Percentiles rank a stretch among this genome's conserved stretches.
These are phyloP conservation scores for Microcebus griseorufus DNA, from an alignment of 2,113 vertebrate species.

Conservation along the genomic window DNA sequence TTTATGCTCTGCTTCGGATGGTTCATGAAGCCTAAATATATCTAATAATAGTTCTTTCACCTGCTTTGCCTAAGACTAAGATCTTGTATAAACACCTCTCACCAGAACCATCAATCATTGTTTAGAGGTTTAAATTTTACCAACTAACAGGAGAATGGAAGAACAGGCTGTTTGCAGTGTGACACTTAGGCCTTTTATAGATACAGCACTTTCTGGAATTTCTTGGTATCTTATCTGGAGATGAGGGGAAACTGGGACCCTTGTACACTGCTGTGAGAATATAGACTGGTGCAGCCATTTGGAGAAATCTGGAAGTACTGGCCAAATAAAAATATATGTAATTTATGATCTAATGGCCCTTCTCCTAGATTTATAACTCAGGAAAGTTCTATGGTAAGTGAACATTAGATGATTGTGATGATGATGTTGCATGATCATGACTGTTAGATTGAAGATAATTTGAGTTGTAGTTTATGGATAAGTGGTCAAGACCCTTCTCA, in stretches of 20 bases:
- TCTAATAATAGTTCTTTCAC: not conserved
- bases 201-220: not conserved
- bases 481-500: not conserved
- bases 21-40: conserved; percentile 35
- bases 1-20: conserved; percentile 8
- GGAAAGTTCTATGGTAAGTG: not conserved
- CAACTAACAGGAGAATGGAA: conserved; percentile 17
- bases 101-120: conserved; percentile 6
- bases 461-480: not conserved
- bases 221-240: not conserved
- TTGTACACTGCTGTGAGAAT: not conserved
- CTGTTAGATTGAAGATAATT: not conserved
- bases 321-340: not conserved
- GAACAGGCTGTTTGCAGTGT: not conserved
- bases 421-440: not conserved
- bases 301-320: not conserved
- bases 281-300: not conserved
- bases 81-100: conserved; percentile 37
- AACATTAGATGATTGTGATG: not conserved
- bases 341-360: not conserved
- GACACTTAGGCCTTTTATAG: not conserved
- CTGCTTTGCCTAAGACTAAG: conserved; percentile 36
- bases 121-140: conserved; percentile 46
- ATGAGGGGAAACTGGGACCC: not conserved
- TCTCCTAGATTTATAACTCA: not conserved